Evolutionary conservation across 1,140 invertebrate species (phyloP).

Genomic region (Drosophila sp.): DNA sequence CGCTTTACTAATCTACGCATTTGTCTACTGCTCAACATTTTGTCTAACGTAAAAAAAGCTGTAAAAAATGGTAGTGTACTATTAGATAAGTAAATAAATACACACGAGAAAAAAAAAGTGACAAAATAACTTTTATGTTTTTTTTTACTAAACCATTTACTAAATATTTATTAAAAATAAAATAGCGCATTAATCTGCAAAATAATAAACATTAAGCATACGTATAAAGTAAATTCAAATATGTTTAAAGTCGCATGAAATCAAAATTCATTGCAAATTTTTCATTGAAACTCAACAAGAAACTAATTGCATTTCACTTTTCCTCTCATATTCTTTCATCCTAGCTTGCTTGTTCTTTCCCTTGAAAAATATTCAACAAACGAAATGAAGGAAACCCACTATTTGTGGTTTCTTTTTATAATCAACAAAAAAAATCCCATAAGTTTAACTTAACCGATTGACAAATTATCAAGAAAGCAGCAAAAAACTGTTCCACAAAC

Average conservation of each 20-base stretch:
- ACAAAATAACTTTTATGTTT: constrained; percentile 3
- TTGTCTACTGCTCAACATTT: too few relatives aligned
- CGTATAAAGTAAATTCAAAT: constrained; percentile 28
- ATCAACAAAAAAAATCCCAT: too few relatives aligned
- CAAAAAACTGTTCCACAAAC: too few relatives aligned
- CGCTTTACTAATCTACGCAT: too few relatives aligned
- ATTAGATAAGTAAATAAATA: neutral
- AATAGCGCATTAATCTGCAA: constrained; percentile 34
- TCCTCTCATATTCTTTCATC: neutral
- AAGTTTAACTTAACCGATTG: too few relatives aligned
- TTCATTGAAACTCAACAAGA: constrained; percentile 44
- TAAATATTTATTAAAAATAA: constrained; percentile 72
- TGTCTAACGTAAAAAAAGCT: too few relatives aligned
- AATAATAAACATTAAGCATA: constrained; percentile 18
- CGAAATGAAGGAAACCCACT: too few relatives aligned
- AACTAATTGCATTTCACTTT: constrained; percentile 56
- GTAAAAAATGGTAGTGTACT: too few relatives aligned
- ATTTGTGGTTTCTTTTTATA: too few relatives aligned
- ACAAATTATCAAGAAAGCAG: too few relatives aligned
- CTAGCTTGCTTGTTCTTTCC: neutral
- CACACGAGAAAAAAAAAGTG: constrained; percentile 14
- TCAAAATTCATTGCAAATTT: constrained; percentile 17
- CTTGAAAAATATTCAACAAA: too few relatives aligned
- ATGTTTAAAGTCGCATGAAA: neutral
- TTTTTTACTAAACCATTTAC: constrained; percentile 69